Evolutionary conservation across 2,888 invertebrate genomes (phyloP), one percentile per base, ranked within the genome.

Genomic region (Nycteola revayana): DNA sequence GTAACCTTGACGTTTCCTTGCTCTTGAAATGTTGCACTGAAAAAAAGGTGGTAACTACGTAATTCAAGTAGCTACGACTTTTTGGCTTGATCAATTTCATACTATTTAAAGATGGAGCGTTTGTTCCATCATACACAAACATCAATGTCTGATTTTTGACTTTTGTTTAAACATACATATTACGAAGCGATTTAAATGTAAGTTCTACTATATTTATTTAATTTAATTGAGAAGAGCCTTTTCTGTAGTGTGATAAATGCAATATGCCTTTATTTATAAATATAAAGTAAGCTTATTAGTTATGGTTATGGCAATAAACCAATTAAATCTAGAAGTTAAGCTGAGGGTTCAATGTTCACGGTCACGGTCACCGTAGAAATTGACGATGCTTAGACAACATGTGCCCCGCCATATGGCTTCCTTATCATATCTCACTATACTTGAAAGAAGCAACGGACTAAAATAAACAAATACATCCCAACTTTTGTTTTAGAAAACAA

Each of bases 381-480:
- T 46, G 37, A 42, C 35, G 30, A 59, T 60, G 60, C 60, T 62
- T 64, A 49, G 44, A 58, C 57, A 66, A 72, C 80, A 80, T 73
- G 64, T 77, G 79, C 62, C 61, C 49, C 42, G 66, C 77, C 83
- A 82, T 73, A 74, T 83, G 84, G 76, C 68, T 70, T 66, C 64
- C 51, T 72, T 75, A 74, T 71, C 71, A 60, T 54, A 60, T 46
- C 45, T 46, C 32, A 18, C 26, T 27, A 59, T 68, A 74, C 75
- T 79, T 75, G 62, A 72, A 69, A 70, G 60, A 60, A 59, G 60
- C 60, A 57, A 48, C 50, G 44, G 52, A 50, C 51, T 56, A 50
- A 58, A 59, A 62, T 52, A 55, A 57, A 63, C 58, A 58, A 57
- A 61, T 45, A 53, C 53, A 55, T 62, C 53, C 53, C 36, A 30